Evolutionary conservation across 2,888 invertebrate species (phyloP).

Genomic region (Diachrysia chrysitis): DNA sequence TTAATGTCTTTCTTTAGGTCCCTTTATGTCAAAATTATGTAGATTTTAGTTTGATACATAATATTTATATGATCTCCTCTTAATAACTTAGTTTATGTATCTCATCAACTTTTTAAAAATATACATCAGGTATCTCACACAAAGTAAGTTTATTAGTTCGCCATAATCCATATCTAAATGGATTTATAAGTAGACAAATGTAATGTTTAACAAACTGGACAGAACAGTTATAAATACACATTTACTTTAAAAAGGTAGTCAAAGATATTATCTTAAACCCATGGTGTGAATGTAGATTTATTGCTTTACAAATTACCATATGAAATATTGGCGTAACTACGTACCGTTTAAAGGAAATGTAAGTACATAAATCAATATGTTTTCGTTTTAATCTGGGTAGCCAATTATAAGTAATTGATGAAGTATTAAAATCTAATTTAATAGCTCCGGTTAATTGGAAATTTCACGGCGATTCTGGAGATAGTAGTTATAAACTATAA

Average conservation of each 20-base stretch:
- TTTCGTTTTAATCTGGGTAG: constrained; percentile 21
- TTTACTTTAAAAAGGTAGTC: constrained; percentile 2
- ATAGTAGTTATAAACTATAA: neutral
- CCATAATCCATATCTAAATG: constrained; percentile 35
- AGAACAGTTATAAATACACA: constrained; percentile 35
- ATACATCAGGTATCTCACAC: constrained; percentile 16
- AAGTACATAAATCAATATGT: constrained; percentile 37
- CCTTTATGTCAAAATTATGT: neutral
- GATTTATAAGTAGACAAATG: constrained; percentile 50
- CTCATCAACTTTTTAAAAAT: neutral
- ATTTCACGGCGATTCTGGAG: neutral
- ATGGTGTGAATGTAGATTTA: constrained; percentile 34
- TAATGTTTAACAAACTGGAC: constrained; percentile 12
- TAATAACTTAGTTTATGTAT: constrained; percentile 12
- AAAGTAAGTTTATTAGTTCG: constrained; percentile 33
- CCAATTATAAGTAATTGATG: constrained; percentile 38
- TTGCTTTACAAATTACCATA: constrained; percentile 28
- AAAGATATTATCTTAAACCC: neutral
- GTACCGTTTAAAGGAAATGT: constrained; percentile 23
- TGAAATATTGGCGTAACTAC: constrained; percentile 28
- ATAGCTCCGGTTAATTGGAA: neutral
- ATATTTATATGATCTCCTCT: neutral
- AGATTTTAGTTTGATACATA: neutral
- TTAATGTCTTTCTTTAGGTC: neutral
- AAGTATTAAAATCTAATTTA: neutral